Evolutionary conservation across 2,797 vertebrate species (phyloP), one percentile per base, ranked within the genome.

Genomic region (Acrossocheilus wenchowensis): DNA sequence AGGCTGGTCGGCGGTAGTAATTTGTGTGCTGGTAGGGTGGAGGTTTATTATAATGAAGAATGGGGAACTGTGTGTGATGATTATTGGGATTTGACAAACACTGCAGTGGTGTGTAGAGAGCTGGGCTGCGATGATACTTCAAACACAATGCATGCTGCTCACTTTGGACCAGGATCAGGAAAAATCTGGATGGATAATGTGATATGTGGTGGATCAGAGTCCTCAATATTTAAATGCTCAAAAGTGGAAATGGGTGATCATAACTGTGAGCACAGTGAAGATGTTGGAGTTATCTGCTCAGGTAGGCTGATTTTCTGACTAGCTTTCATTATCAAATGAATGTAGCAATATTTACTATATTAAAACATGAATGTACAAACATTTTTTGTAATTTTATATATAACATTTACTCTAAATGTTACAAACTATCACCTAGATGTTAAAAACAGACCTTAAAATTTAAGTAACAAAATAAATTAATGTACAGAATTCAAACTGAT

Each of bases 21-120:
- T 77, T 57, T 19, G 2, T 87, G 82, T 84, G 71, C 82, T 48
- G 87, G 87, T 34, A 60, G 82, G 50, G 6, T 85, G 26, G 87
- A 85, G 48, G 60, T 88, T 77, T 6, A 19, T 57, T 10, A 86
- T 30, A 17, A 5, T 0, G 21, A 5, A 48, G 4, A 26, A 17
- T 88, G 87, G 87, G 74, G 80, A 66, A 83, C 80, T 0, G 74
- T 88, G 80, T 88, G 95, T 88, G 87, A 62, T 73, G 89, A 34
- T 41, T 72, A 88, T 68, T 94, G 93, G 93, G 6, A 30, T 71
- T 39, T 43, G 6, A 17, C 34, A 0, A 89, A 91, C 23, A 84
- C 88, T n/a, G n/a, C 81, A 0, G 90, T 95, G 75, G n/a, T 93
- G 72, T 95, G 95, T 86, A 68, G 3, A 66, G 93, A 95, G 85